Evolutionary conservation across 1,140 invertebrate species (phyloP).

Genomic region (Pseudoatta argentina): DNA sequence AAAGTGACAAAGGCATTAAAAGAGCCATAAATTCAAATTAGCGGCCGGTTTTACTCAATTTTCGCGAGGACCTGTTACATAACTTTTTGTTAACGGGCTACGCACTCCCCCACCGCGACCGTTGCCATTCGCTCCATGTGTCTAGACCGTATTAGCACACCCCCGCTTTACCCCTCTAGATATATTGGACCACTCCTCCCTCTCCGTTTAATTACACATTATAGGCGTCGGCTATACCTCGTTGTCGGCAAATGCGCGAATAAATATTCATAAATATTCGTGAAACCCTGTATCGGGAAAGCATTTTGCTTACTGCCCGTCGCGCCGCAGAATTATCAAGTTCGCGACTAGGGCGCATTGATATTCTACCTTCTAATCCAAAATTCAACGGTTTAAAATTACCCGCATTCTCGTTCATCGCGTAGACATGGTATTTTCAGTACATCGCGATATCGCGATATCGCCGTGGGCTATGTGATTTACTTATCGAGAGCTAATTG

Average conservation of each 20-base stretch:
- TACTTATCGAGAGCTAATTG: slow-evolving; percentile 61
- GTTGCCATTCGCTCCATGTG: slow-evolving; percentile 57
- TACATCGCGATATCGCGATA: slow-evolving; percentile 31
- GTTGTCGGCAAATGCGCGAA: slow-evolving; percentile 69
- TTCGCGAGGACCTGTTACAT: slow-evolving; percentile 81
- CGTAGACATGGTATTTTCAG: slow-evolving; percentile 39
- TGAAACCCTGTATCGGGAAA: slow-evolving; percentile 44
- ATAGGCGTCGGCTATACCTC: slow-evolving; percentile 70
- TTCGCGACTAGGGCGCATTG: slow-evolving; percentile 9
- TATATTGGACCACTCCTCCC: not conserved
- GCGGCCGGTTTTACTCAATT: slow-evolving; percentile 77
- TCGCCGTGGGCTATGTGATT: slow-evolving; percentile 54
- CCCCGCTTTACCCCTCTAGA: slow-evolving; percentile 44
- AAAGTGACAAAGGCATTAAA: slow-evolving; percentile 72
- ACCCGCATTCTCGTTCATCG: not conserved
- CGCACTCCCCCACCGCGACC: slow-evolving; percentile 28
- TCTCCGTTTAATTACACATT: slow-evolving; percentile 80
- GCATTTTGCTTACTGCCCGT: slow-evolving; percentile 32
- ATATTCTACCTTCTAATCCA: slow-evolving; percentile 47
- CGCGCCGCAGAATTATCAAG: slow-evolving; percentile 49
- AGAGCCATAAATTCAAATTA: slow-evolving; percentile 80
- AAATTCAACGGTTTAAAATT: slow-evolving; percentile 50
- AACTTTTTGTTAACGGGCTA: slow-evolving; percentile 80
- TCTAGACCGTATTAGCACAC: slow-evolving; percentile 12
- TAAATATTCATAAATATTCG: slow-evolving; percentile 82